Evolutionary conservation across 2,113 vertebrate genomes (phyloP), one percentile per base, ranked within the genome.

Genomic region (Anolis sagrei): DNA sequence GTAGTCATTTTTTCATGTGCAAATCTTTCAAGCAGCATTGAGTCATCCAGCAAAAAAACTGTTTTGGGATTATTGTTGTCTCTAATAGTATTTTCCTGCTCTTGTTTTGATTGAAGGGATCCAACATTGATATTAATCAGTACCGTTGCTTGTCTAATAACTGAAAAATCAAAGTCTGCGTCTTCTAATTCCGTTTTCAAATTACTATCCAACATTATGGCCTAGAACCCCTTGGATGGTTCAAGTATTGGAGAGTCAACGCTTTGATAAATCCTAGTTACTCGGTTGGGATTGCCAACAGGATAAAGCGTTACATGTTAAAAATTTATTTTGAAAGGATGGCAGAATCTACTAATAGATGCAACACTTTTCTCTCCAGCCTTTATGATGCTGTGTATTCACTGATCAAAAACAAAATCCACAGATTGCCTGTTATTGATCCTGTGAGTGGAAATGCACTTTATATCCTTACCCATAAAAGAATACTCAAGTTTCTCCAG

Each of bases 401-500:
- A 4, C 93, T 99, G 96, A 99, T 99, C 93, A 99, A 98, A 96
- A 99, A 99, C 91, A 99, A 98, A 97, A 99, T 99, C 95, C 99
- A 99, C 93, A 97, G 99, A 89, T 95, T 99, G 93, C 99, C 99
- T 19, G 99, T 99, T 92, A 98, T 99, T 77, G 98, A 99, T 90
- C 98, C 98, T 0, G 95, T 98, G 95, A 99, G 97, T 91, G 99
- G 99, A 89, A 99, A 99, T 87, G 98, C 98, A 94, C 98, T 99
- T 96, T 99, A 99, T 96, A 99, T 99, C 92, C 97, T 99, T 92
- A 99, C 99, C 2, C 99, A 99, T 97, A 99, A 99, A 96, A 97
- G 99, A 96, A 98, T 99, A 96, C 98, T 99, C 94, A 99, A 99
- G 97, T 99, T 99, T 95, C 98, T 99, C 90, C 98, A 99, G 97